Percentiles rank a stretch among this genome's conserved stretches.
phyloP scores from a whole-genome alignment of 2,113 vertebrate genomes.

The Seriola quinqueradiata region DNA sequence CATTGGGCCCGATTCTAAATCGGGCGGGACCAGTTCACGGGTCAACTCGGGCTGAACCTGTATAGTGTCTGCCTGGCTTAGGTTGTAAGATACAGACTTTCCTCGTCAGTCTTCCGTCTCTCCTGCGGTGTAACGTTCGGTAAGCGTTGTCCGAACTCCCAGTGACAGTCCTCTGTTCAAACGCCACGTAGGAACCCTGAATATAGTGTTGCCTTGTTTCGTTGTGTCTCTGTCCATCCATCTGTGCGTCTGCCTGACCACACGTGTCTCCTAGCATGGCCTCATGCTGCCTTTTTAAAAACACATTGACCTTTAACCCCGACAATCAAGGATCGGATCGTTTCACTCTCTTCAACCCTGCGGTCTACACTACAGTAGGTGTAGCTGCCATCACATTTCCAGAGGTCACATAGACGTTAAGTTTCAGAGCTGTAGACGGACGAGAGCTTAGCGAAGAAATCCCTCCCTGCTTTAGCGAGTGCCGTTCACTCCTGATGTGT shows the following conservation, averaged over 20 bases:
- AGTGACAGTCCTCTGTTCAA: neutral
- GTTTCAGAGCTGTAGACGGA: neutral
- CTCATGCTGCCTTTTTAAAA: conserved; percentile 35
- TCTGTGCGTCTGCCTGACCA: conserved; percentile 9
- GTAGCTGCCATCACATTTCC: neutral
- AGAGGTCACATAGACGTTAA: neutral
- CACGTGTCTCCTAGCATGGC: neutral
- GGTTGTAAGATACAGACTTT: neutral
- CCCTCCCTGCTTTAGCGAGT: neutral
- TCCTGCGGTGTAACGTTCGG: too few species aligned
- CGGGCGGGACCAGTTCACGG: neutral
- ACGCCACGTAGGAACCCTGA: neutral
- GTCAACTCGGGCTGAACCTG: neutral
- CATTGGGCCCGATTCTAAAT: too few species aligned
- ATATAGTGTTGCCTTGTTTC: neutral
- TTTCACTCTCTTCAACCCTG: neutral
- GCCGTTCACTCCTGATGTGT: neutral
- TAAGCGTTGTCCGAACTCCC: neutral
- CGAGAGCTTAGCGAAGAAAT: neutral
- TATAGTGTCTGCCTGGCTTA: neutral
- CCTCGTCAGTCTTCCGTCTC: neutral
- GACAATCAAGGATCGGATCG: conserved; percentile 59
- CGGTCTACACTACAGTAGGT: neutral
- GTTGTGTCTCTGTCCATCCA: neutral
- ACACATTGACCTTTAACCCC: conserved; percentile 15